Evolutionary conservation across 2,888 invertebrate species (phyloP).

Genomic region (Oxycera nigricornis): DNA sequence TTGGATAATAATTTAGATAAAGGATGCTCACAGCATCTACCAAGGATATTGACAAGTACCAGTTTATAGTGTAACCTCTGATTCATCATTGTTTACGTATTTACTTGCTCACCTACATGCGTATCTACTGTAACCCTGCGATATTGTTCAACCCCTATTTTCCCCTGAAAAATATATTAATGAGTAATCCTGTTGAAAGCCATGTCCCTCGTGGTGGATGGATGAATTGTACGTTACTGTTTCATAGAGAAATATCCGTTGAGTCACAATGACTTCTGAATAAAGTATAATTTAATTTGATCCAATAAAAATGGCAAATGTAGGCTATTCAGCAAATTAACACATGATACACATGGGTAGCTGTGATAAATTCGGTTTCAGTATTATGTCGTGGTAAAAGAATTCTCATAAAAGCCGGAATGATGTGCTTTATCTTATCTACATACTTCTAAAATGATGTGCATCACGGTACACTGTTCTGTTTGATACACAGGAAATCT

Average conservation of each 20-base stretch:
- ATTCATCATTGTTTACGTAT: slow-evolving; percentile 22
- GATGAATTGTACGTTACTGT: not conserved
- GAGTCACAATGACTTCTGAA: not conserved
- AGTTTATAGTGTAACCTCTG: slow-evolving; percentile 4
- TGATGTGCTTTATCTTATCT: not conserved
- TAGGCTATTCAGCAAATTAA: not conserved
- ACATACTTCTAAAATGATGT: not conserved
- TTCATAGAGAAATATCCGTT: not conserved
- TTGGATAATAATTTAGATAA: slow-evolving; percentile 3
- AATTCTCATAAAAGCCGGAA: not conserved
- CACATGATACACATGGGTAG: no score
- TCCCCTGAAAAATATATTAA: slow-evolving; percentile 3
- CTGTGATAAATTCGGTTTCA: not conserved
- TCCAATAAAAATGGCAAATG: not conserved
- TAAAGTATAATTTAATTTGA: not conserved
- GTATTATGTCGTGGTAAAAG: not conserved
- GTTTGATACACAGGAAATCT: not conserved
- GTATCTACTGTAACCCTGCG: not conserved
- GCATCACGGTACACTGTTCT: not conserved
- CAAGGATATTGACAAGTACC: slow-evolving; percentile 20
- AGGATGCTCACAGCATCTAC: slow-evolving; percentile 27
- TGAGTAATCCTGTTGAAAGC: slow-evolving; percentile 7
- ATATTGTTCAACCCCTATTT: not conserved
- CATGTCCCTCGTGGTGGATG: not conserved
- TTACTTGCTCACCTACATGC: not conserved